These are phyloP conservation scores for Amniataba percoides DNA, from an alignment of 2,797 vertebrate species.

Conservation along the genomic window DNA sequence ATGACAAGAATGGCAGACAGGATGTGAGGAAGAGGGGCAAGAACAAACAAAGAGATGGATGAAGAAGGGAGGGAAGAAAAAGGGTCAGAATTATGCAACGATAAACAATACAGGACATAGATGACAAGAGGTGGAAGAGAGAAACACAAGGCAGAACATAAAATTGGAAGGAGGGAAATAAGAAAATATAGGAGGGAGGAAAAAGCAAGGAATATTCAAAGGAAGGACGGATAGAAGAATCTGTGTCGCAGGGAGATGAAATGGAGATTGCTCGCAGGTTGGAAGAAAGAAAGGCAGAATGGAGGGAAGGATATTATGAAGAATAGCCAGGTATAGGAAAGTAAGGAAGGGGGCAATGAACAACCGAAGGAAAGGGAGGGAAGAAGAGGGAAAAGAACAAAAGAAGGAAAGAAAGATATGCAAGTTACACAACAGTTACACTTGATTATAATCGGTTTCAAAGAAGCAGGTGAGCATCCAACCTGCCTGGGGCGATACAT, in stretches of 20 bases:
- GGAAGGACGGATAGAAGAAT: background rate
- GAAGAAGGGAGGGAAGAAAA: background rate
- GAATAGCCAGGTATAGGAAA: background rate
- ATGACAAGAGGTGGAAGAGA: background rate
- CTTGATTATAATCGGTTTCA: slow-evolving; percentile 4
- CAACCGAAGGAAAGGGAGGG: too few species aligned
- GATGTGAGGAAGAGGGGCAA: background rate
- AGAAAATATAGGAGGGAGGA: too few species aligned
- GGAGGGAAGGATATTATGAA: too few species aligned
- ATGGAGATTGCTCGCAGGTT: background rate
- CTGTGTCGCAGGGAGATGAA: background rate
- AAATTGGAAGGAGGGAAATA: background rate
- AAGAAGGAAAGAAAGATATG: background rate
- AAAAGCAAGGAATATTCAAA: background rate
- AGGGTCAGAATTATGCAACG: background rate
- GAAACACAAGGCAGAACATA: background rate
- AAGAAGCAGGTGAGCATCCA: background rate
- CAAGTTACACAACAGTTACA: background rate
- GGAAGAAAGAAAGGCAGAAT: background rate
- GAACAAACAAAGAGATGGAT: background rate
- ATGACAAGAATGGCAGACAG: background rate
- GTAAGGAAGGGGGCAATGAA: too few species aligned
- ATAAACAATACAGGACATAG: background rate
- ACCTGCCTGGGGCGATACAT: background rate
- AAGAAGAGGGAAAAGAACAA: background rate